Evolutionary conservation across 2,888 invertebrate species (phyloP).

Genomic region (Argyresthia goedartella): DNA sequence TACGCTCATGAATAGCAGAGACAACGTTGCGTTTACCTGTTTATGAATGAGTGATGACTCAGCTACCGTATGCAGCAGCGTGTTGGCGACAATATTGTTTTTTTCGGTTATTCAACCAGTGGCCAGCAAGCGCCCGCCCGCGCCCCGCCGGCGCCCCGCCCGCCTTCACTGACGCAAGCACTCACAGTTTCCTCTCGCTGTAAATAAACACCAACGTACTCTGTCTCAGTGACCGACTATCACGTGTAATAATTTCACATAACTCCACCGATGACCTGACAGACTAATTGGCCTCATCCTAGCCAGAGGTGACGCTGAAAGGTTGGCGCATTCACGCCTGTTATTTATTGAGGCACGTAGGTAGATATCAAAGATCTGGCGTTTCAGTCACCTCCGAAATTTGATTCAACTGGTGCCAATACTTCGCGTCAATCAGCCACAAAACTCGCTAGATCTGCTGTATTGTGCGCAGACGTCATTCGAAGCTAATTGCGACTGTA

Average conservation of each 20-base stretch:
- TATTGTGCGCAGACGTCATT: constrained; percentile 17
- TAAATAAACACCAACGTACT: constrained; percentile 10
- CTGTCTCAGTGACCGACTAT: no score
- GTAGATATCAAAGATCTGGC: no score
- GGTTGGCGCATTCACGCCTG: no score
- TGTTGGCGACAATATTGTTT: constrained; percentile 13
- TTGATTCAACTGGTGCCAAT: no score
- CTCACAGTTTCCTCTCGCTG: constrained; percentile 11
- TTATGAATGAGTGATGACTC: constrained; percentile 6
- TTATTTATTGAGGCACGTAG: no score
- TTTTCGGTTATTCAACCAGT: constrained; percentile 48
- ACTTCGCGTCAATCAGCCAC: background rate
- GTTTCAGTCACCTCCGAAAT: no score
- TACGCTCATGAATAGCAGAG: background rate
- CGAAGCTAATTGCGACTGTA: constrained; percentile 17
- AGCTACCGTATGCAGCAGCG: background rate
- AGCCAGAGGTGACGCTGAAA: no score
- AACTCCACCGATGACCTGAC: no score
- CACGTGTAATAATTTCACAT: no score
- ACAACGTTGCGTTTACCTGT: background rate
- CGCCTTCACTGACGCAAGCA: constrained; percentile 10
- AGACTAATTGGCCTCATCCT: no score
- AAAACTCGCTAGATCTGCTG: background rate
- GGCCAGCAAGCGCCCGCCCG: constrained; percentile 6
- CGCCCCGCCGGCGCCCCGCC: no score